Evolutionary conservation across 2,797 vertebrate species (phyloP).

Genomic region (Apogon hyalosoma): DNA sequence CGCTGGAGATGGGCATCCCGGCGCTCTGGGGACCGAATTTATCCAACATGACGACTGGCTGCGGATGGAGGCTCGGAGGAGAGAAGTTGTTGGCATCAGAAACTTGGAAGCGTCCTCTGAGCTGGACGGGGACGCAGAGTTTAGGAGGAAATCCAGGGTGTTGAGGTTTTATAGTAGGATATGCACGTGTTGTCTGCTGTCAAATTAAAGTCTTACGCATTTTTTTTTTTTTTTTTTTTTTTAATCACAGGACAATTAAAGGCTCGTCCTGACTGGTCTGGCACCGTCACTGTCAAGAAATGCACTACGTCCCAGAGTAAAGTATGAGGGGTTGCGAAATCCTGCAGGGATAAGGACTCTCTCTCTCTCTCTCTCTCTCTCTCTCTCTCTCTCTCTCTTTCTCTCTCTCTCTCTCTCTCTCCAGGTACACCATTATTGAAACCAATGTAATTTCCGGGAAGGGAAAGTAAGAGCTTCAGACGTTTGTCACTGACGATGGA

Average conservation of each 20-base stretch:
- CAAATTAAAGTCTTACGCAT: conserved; percentile 18
- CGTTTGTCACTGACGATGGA: too few relatives aligned
- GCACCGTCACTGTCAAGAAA: conserved; percentile 53
- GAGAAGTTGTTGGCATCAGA: conserved; percentile 20
- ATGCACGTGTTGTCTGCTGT: conserved; percentile 18
- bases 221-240: not conserved
- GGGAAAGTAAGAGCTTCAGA: too few relatives aligned
- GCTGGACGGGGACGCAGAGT: conserved; percentile 10
- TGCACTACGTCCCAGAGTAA: conserved; percentile 7
- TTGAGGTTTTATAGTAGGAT: conserved; percentile 29
- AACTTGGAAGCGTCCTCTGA: conserved; percentile 15
- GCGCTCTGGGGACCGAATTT: conserved; percentile 45
- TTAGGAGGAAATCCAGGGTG: not conserved
- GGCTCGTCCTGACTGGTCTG: conserved; percentile 48
- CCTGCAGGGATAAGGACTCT: not conserved
- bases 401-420: conserved; percentile 4
- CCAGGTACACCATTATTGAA: not conserved
- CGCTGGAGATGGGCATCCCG: conserved; percentile 26
- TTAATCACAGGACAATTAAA: conserved; percentile 20
- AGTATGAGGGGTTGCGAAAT: conserved; percentile 49
- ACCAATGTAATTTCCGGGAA: not conserved
- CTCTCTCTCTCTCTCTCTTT: conserved; percentile 8
- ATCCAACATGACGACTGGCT: conserved; percentile 66
- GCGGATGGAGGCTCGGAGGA: not conserved
- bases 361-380: not conserved